These are phyloP conservation scores for Agapornis canus DNA, from an alignment of 2,797 vertebrate species.

Conservation along the genomic window DNA sequence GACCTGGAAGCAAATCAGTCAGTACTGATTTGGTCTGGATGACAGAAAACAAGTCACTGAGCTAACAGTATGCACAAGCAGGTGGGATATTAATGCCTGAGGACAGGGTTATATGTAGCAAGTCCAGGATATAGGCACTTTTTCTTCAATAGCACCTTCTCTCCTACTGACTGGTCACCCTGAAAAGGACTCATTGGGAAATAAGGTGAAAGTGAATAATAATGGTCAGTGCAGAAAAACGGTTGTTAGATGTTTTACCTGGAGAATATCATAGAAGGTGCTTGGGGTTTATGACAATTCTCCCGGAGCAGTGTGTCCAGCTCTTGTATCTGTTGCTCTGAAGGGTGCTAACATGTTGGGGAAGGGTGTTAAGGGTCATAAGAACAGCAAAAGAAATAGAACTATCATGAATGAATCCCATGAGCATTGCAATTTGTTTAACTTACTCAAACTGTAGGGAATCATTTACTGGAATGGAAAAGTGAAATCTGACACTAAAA, in stretches of 20 bases:
- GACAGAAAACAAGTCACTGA: not conserved
- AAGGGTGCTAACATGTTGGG: not conserved
- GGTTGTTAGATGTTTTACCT: not conserved
- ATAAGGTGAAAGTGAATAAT: not conserved
- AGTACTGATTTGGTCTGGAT: not conserved
- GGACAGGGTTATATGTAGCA: fast-evolving
- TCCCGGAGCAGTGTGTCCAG: not conserved
- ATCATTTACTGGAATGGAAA: not conserved
- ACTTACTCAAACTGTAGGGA: not conserved
- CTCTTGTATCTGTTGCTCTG: not conserved
- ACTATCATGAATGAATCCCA: not conserved
- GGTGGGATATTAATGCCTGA: not conserved
- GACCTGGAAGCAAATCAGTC: not conserved
- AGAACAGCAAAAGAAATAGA: not conserved
- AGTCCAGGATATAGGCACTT: not conserved
- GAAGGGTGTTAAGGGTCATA: not conserved
- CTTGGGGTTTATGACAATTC: not conserved
- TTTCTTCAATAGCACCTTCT: not conserved
- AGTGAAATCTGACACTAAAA: conserved; percentile 1
- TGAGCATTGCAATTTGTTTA: not conserved
- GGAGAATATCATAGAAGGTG: not conserved
- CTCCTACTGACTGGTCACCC: not conserved
- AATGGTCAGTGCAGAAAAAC: not conserved
- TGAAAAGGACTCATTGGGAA: not conserved
- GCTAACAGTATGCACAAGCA: not conserved